These are phyloP conservation scores for Microcebus jonahi DNA, from an alignment of 2,113 vertebrate species.

Conservation along the genomic window DNA sequence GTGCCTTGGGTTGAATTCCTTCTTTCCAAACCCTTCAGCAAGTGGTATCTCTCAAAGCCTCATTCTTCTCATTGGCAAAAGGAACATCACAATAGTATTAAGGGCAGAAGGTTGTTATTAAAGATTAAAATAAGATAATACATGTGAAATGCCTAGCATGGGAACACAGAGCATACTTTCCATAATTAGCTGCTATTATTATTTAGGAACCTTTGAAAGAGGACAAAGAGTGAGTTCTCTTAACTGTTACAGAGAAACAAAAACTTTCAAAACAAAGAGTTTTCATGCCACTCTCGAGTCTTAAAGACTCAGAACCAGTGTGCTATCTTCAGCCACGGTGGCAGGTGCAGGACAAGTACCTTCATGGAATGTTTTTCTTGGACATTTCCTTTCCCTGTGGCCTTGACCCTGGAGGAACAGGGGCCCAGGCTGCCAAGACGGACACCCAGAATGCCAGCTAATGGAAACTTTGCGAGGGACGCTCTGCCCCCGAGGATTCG, in stretches of 20 bases:
- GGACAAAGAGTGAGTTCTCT: background rate
- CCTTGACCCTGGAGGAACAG: background rate
- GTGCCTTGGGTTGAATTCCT: background rate
- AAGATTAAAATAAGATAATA: background rate
- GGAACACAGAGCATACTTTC: background rate
- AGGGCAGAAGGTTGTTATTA: background rate
- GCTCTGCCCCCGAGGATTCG: constrained; percentile 34
- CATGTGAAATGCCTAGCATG: background rate
- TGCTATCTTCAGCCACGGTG: background rate
- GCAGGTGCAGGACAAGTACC: background rate
- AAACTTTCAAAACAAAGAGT: background rate
- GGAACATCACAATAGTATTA: background rate
- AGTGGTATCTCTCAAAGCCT: background rate
- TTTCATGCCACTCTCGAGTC: background rate
- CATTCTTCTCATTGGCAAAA: background rate
- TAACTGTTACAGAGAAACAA: background rate
- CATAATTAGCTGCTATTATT: background rate
- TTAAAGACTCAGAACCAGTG: background rate
- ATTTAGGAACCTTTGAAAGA: background rate
- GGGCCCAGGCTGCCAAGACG: background rate
- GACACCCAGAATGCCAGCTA: constrained; percentile 49
- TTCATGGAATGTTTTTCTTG: background rate
- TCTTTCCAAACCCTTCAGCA: background rate
- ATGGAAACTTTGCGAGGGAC: constrained; percentile 57
- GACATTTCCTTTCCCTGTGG: background rate